These are phyloP conservation scores for Tetramorium alpestre DNA, from an alignment of 1,140 invertebrate genomes.

Conservation along the genomic window DNA sequence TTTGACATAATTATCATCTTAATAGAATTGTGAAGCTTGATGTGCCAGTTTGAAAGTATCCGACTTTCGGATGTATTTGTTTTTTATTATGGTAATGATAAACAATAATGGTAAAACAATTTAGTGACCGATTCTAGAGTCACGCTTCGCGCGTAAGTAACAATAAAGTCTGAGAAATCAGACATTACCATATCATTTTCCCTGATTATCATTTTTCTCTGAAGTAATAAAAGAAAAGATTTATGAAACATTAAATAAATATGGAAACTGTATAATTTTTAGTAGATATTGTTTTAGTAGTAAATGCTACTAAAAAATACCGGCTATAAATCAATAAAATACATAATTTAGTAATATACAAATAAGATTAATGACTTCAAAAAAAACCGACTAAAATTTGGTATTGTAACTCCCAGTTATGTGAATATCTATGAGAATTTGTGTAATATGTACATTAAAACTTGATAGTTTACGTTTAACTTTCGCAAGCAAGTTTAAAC, in stretches of 20 bases:
- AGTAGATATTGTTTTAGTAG: background rate
- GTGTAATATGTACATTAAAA: background rate
- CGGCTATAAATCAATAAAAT: background rate
- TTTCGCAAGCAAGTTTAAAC: constrained; percentile 46
- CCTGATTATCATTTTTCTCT: background rate
- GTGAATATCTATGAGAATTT: background rate
- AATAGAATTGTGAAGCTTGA: background rate
- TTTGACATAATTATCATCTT: background rate
- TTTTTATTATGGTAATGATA: background rate
- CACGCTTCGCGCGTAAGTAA: background rate
- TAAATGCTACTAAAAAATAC: background rate
- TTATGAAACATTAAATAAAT: background rate
- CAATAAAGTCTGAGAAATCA: background rate
- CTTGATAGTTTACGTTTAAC: constrained; percentile 10
- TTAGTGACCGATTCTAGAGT: background rate
- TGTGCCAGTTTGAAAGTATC: background rate
- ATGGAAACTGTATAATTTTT: background rate
- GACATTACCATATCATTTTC: background rate
- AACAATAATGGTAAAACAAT: background rate
- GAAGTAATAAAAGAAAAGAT: background rate
- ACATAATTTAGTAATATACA: background rate
- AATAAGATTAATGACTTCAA: background rate
- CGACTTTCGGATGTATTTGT: background rate
- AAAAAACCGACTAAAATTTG: background rate
- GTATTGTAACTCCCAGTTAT: background rate